These are phyloP conservation scores for Pedicia rivosa DNA, from an alignment of 2,888 invertebrate genomes.

Conservation along the genomic window DNA sequence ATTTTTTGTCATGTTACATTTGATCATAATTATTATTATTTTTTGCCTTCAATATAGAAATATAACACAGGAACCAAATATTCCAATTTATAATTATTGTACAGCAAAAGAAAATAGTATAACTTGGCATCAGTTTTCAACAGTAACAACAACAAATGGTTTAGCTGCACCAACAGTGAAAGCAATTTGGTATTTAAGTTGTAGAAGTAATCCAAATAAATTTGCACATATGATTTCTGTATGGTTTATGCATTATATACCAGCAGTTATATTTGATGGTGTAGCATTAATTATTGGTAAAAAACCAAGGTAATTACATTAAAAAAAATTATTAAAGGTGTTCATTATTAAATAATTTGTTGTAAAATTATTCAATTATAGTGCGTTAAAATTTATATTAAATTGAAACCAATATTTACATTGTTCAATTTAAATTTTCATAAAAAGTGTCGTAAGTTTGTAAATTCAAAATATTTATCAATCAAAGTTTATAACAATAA, in stretches of 20 bases:
- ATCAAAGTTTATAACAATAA: not conserved
- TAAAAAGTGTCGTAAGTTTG: not conserved
- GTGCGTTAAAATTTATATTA: no score
- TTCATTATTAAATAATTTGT: no score
- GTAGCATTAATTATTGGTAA: constrained; percentile 38
- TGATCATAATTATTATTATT: not conserved
- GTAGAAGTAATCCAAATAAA: constrained; percentile 39
- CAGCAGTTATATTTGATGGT: constrained; percentile 44
- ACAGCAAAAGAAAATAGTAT: constrained; percentile 71
- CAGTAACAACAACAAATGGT: constrained; percentile 39
- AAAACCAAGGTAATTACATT: constrained; percentile 38
- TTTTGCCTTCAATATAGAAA: constrained; percentile 9
- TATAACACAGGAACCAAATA: constrained; percentile 21
- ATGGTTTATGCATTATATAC: constrained; percentile 48
- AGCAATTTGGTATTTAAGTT: constrained; percentile 51
- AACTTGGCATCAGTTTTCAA: constrained; percentile 56
- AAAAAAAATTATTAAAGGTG: no score
- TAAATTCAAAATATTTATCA: not conserved
- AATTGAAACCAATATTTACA: no score
- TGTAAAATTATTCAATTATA: no score
- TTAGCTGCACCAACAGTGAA: constrained; percentile 41
- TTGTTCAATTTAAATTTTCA: no score
- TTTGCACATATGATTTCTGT: constrained; percentile 36
- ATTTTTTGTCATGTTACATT: not conserved
- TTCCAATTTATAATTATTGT: constrained; percentile 74